These are phyloP conservation scores for Australoheros scitulus DNA, from an alignment of 2,113 vertebrate species.

Conservation along the genomic window DNA sequence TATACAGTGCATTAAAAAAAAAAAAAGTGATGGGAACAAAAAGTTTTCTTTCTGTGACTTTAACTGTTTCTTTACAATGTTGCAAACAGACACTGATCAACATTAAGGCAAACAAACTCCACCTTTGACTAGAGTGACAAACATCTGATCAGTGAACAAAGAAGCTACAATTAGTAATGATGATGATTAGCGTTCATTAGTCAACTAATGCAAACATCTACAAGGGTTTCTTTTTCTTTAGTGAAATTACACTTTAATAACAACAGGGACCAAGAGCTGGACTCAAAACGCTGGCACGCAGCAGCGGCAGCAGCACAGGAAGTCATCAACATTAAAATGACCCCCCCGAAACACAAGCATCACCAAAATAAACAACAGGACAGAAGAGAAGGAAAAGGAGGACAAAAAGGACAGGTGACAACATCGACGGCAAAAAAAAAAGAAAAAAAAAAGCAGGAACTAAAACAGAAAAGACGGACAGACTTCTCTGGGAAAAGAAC, in stretches of 20 bases:
- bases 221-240: constrained; percentile 43
- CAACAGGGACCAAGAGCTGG: constrained; percentile 34
- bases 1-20: constrained; percentile 56
- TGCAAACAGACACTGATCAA: constrained; percentile 80
- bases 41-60: constrained; percentile 66
- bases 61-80: constrained; percentile 80
- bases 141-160: constrained; percentile 1
- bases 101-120: constrained; percentile 93
- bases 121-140: constrained; percentile 77
- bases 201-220: constrained; percentile 66
- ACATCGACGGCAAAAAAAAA: background rate
- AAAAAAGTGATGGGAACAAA: constrained; percentile 59
- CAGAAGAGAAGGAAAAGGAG: background rate
- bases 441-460: background rate
- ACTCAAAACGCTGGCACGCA: constrained; percentile 30
- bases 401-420: background rate
- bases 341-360: constrained; percentile 5
- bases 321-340: constrained; percentile 33
- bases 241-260: constrained; percentile 59
- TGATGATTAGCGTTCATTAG: constrained; percentile 73
- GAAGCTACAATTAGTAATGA: constrained; percentile 30
- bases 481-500: background rate
- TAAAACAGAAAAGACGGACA: background rate
- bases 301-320: constrained; percentile 47
- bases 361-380: background rate